phyloP scores from a whole-genome alignment of 2,113 vertebrate genomes.

The Parotia lawesii region DNA sequence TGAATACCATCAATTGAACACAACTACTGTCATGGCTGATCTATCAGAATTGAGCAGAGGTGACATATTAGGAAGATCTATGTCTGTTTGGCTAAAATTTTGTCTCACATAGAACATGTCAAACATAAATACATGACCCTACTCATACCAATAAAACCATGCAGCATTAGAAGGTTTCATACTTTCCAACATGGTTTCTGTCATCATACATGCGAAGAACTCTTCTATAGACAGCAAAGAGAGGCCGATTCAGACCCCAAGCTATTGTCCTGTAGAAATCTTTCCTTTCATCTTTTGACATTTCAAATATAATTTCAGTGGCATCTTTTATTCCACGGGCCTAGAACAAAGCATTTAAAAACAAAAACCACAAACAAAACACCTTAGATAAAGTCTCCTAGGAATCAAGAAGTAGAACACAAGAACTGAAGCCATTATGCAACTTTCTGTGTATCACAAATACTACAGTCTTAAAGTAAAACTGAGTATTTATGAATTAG shows the following conservation, averaged over 20 bases:
- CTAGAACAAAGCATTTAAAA: conserved; percentile 73
- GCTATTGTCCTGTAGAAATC: conserved; percentile 99
- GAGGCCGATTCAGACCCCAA: conserved; percentile 91
- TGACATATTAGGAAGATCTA: background rate
- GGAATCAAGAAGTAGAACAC: conserved; percentile 33
- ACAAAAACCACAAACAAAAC: conserved; percentile 51
- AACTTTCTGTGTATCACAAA: background rate
- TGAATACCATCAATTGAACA: background rate
- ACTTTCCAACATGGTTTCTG: conserved; percentile 99
- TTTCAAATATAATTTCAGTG: conserved; percentile 98
- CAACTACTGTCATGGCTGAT: background rate
- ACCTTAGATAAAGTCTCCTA: conserved; percentile 2
- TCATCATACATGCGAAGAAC: conserved; percentile 99
- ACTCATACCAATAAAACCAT: conserved; percentile 53
- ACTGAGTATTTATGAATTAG: background rate
- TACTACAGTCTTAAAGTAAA: background rate
- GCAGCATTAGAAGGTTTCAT: conserved; percentile 74
- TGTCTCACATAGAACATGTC: background rate
- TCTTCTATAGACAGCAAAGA: conserved; percentile 96
- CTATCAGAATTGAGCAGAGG: background rate
- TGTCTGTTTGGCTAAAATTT: background rate
- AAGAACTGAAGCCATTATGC: background rate
- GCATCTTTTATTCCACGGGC: conserved; percentile 93
- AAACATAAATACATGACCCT: conserved; percentile 1
- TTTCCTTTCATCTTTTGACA: conserved; percentile 99